Evolutionary conservation across 2,113 vertebrate species (phyloP).

Genomic region (Cephalopterus ornatus): DNA sequence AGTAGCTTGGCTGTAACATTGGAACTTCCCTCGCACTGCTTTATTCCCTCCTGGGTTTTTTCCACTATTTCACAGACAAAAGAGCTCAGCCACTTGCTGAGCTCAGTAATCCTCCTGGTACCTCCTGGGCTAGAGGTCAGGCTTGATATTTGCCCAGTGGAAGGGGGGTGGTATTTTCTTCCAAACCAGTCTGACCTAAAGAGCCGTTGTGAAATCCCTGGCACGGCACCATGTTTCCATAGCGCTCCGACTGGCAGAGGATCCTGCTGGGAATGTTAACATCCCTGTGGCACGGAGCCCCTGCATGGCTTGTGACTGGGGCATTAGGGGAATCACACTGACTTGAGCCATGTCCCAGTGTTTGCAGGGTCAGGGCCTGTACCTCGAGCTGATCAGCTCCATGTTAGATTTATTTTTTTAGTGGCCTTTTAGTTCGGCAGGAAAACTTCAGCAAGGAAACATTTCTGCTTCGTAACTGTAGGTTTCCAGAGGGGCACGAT

Average conservation of each 20-base stretch:
- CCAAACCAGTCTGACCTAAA: background rate
- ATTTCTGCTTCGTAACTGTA: background rate
- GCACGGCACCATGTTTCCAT: background rate
- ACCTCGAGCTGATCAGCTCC: background rate
- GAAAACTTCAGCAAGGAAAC: background rate
- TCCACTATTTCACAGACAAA: background rate
- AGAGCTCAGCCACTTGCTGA: background rate
- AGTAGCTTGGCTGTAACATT: background rate
- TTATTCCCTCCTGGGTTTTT: background rate
- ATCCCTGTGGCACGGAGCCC: background rate
- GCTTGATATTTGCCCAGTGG: background rate
- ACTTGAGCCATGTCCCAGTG: background rate
- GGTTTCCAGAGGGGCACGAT: background rate
- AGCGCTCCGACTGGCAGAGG: background rate
- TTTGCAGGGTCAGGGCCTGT: background rate
- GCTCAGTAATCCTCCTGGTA: background rate
- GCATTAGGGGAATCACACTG: background rate
- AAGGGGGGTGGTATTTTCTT: background rate
- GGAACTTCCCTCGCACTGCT: background rate
- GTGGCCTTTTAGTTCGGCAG: background rate
- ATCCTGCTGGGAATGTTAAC: slow-evolving; percentile 45
- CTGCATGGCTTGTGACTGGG: background rate
- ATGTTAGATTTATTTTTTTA: background rate
- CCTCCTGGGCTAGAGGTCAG: background rate
- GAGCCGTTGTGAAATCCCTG: slow-evolving; percentile 34